These are phyloP conservation scores for Aspidiotus destructor DNA, from an alignment of 2,888 invertebrate genomes.

Conservation along the genomic window DNA sequence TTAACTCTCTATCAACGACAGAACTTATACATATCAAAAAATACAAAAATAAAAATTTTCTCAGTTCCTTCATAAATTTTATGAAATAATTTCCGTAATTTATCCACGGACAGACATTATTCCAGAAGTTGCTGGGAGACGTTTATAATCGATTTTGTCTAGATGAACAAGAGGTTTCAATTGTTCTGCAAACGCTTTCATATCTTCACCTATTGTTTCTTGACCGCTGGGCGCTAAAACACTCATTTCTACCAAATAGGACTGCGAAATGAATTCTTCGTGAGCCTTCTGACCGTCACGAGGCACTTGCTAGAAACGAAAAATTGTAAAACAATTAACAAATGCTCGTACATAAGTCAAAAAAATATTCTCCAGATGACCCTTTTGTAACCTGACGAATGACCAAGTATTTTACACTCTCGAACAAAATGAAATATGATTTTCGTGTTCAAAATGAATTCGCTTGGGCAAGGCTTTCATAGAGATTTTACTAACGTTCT, in stretches of 20 bases:
- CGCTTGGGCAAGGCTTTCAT: neutral
- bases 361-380: too few relatives aligned
- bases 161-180: slow-evolving; percentile 81
- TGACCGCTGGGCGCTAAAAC: slow-evolving; percentile 82
- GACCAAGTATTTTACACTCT: too few relatives aligned
- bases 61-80: too few relatives aligned
- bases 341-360: too few relatives aligned
- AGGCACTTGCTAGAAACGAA: slow-evolving; percentile 20
- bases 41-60: too few relatives aligned
- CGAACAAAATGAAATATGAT: neutral
- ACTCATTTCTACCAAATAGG: slow-evolving; percentile 87
- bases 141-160: slow-evolving; percentile 85
- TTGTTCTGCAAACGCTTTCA: slow-evolving; percentile 90
- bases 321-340: neutral
- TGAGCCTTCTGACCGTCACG: slow-evolving; percentile 44
- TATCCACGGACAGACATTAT: too few relatives aligned
- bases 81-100: too few relatives aligned
- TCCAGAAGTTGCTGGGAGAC: slow-evolving; percentile 44
- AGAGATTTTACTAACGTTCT: neutral
- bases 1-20: too few relatives aligned
- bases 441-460: neutral
- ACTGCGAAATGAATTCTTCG: slow-evolving; percentile 79
- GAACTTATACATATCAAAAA: too few relatives aligned
- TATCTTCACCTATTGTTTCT: slow-evolving; percentile 91
- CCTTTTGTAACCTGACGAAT: too few relatives aligned